phyloP scores from a whole-genome alignment of 2,797 vertebrate species.

The Sebastiscus tertius region DNA sequence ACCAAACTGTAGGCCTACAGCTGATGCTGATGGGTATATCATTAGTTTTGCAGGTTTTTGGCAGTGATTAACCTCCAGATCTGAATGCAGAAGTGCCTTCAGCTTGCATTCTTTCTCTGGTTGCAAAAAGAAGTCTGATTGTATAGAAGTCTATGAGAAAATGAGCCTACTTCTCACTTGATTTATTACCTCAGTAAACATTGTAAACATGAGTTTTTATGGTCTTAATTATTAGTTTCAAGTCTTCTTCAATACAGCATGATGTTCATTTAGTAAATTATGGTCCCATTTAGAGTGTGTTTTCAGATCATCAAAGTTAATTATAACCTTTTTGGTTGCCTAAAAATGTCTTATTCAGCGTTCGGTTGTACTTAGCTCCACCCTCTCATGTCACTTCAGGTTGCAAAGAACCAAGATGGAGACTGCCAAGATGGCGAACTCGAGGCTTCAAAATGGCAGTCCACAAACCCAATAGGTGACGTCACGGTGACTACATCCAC shows the following conservation, averaged over 20 bases:
- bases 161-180: too few relatives aligned
- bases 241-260: neutral
- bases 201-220: too few relatives aligned
- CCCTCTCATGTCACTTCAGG: accelerated
- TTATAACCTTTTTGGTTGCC: neutral
- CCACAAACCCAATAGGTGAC: too few relatives aligned
- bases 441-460: neutral
- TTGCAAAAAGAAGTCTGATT: too few relatives aligned
- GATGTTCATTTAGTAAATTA: neutral
- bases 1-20: neutral
- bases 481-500: neutral
- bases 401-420: neutral
- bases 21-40: neutral
- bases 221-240: neutral
- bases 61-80: too few relatives aligned
- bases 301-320: too few relatives aligned
- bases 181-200: too few relatives aligned
- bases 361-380: neutral
- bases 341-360: neutral
- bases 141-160: too few relatives aligned
- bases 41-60: neutral
- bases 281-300: neutral
- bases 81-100: too few relatives aligned
- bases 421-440: neutral
- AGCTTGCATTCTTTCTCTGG: neutral